Conservation (phyloP, 2,113 vertebrate species). For the Galeopterus variegatus region DNA sequence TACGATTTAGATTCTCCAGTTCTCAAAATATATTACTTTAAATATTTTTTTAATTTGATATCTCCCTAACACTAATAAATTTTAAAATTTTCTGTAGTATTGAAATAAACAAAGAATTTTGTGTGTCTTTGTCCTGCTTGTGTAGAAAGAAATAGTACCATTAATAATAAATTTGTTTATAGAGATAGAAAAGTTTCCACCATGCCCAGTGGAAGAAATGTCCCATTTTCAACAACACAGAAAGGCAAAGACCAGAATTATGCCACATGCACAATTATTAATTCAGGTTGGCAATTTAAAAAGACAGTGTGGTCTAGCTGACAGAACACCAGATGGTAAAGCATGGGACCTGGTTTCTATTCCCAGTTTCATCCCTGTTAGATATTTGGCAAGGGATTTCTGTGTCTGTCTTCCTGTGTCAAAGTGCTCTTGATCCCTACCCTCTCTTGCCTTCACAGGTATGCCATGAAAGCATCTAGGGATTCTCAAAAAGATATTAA, state of each 20-base stretch:
- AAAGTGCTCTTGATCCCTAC: neutral
- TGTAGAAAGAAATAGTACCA: neutral
- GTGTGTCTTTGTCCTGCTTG: neutral
- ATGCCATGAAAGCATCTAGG: neutral
- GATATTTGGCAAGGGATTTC: constrained; percentile 65
- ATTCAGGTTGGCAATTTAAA: constrained; percentile 76
- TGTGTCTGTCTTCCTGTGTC: constrained; percentile 47
- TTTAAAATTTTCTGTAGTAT: constrained; percentile 38
- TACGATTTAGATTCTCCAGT: neutral
- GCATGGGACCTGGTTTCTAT: constrained; percentile 78
- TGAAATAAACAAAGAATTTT: constrained; percentile 3
- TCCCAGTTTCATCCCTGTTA: constrained; percentile 62
- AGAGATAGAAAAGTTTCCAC: neutral
- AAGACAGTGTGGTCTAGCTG: constrained; percentile 84
- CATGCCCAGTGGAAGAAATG: neutral
- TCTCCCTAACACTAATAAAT: neutral
- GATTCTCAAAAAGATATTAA: neutral
- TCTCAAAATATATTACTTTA: constrained; percentile 38
- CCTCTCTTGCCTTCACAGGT: neutral
- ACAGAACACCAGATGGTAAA: constrained; percentile 79
- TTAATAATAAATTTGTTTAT: constrained; percentile 28
- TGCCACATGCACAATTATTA: constrained; percentile 44
- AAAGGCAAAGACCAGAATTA: constrained; percentile 40
- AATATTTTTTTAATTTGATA: neutral
- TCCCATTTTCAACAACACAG: constrained; percentile 44